Evolutionary conservation across 2,888 invertebrate species (phyloP), one percentile per base, ranked within the genome.

Genomic region (Cancer borealis): DNA sequence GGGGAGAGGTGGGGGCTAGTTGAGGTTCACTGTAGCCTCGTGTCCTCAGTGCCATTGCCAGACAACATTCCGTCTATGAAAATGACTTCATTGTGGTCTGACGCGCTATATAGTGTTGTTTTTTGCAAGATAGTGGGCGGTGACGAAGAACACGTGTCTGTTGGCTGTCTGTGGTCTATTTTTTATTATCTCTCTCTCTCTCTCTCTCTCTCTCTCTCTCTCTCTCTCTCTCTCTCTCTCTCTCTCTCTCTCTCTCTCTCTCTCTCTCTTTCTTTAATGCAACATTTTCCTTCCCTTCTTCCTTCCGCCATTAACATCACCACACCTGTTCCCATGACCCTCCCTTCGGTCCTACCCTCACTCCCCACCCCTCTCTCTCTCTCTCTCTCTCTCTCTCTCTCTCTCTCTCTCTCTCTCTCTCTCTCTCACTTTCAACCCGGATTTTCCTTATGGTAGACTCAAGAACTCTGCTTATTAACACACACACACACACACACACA

Each of bases 391-490:
- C 79, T 79, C 79, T 79, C 79, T 79, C 79, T 79, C 79, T 49
- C 89, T 26, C 47, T 89, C 89, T 89, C 89, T 46, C 49, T 54
- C 54, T n/a, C 89, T 49, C 89, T 79, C 79, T 79, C 79, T 79
- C 79, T 79, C 79, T 79, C 79, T 30, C 79, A 30, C 79, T 30
- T 10, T 5, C 45, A 26, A 49, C 14, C 49, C 30, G 49, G n/a
- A 54, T 54, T 8, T 49, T n/a, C 49, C 12, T 54, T 54, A 17
- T 54, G 54, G 17, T 14, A 54, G 14, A 30, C 30, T 79, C 79
- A 79, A 79, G 30, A 79, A 6, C 26, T 66, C 79, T 21, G 30
- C 79, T 12, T 30, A 79, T 26, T 30, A 30, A 2, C 2, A 79
- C 26, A 79, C 79, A 79, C 79, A 79, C 30, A 79, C 79, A 79